Evolutionary conservation across 2,797 vertebrate genomes (phyloP), one percentile per base, ranked within the genome.

Genomic region (Enteromius treurensis): DNA sequence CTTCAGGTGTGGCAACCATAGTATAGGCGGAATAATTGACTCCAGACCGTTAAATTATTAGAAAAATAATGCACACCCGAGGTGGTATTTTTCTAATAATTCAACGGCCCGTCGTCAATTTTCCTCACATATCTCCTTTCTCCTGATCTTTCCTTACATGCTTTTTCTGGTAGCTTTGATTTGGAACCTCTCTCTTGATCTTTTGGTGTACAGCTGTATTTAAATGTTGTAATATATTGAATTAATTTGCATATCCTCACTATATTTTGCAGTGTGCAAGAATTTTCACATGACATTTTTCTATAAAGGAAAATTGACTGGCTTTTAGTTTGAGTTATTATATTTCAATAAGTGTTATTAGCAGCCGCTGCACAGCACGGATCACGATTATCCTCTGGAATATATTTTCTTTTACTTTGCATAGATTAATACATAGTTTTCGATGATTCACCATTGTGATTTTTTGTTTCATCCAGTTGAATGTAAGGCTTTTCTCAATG

Each of bases 401-500:
- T 32, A 37, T 49, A 26, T 49, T 49, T 49, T 29, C 1, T 32
- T 26, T 76, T 42, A 10, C 37, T 29, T 37, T 17, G 10, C 5
- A 0, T 26, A 62, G 37, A 45, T 19, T 29, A 0, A 3, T 45
- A 45, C 9, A 3, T 34, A n/a, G 26, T 37, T 53, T 55, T 55
- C 0, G 1, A 37, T 5, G 29, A 53, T 55, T 47, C 0, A 2
- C 7, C 68, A 34, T 5, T 2, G 5, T 53, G 53, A 40, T 5
- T 14, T 81, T 71, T 47, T 69, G 21, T 70, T 14, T 40, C 45
- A 58, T 49, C 26, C 4, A 7, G 23, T 4, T 34, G 21, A 37
- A 19, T 74, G 11, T 26, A 10, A 58, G 21, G 14, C 37, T 49
- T 49, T 64, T 34, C 40, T 81, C 91, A 93, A 92, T 94, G 93